Conservation (phyloP, 1,140 invertebrate genomes). For the Aleiodes sp. region DNA sequence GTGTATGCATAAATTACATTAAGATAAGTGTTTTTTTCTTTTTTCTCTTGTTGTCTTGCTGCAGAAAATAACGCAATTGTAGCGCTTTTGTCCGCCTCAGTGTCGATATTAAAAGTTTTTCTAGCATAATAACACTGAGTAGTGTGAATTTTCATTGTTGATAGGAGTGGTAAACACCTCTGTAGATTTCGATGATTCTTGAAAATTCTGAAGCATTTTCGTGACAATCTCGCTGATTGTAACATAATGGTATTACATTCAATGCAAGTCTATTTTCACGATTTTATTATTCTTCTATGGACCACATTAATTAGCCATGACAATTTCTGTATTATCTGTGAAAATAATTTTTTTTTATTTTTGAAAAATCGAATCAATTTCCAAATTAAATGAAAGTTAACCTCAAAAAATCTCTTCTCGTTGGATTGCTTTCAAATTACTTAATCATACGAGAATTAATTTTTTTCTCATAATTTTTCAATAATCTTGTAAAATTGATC, state of each 20-base stretch:
- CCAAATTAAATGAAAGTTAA: no score
- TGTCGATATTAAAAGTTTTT: no score
- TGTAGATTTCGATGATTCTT: not conserved
- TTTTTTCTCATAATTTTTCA: not conserved
- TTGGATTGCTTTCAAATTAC: no score
- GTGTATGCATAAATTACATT: conserved; percentile 79
- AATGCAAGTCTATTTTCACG: not conserved
- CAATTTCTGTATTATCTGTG: no score
- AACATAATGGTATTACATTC: not conserved
- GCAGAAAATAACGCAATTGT: conserved; percentile 6
- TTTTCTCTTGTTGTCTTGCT: conserved; percentile 59
- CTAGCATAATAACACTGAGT: not conserved
- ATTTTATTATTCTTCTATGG: no score
- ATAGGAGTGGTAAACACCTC: not conserved
- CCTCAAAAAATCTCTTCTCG: no score
- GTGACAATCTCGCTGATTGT: not conserved
- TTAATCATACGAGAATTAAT: no score
- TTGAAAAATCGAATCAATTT: no score
- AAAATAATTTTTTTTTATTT: no score
- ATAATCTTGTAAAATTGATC: not conserved
- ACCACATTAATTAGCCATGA: no score
- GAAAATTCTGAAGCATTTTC: not conserved
- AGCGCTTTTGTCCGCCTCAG: not conserved
- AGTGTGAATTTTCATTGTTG: not conserved
- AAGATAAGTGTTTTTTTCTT: conserved; percentile 79